Conservation (phyloP, 2,888 invertebrate genomes). For the Cosmia pyralina region DNA sequence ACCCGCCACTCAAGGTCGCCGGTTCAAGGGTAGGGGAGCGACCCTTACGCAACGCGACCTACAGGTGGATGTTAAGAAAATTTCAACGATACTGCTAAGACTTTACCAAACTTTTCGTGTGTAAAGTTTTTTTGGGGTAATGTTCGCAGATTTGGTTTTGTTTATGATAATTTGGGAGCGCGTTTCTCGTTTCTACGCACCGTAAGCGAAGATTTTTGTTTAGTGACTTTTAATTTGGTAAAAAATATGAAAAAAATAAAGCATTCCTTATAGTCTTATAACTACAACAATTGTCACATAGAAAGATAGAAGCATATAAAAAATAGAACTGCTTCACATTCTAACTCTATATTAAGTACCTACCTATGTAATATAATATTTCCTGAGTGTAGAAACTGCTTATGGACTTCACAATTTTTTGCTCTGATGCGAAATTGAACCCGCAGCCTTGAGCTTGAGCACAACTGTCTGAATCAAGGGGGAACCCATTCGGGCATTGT, state of each 20-base stretch:
- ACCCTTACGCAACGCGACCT: conserved; percentile 72
- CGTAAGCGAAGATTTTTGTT: neutral
- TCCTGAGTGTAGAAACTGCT: conserved; percentile 17
- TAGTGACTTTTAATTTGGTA: neutral
- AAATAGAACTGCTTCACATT: neutral
- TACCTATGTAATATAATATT: conserved; percentile 22
- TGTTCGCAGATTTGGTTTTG: conserved; percentile 1
- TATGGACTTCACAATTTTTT: conserved; percentile 8
- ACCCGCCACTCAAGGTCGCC: conserved; percentile 77
- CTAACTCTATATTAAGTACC: neutral
- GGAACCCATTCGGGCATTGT: conserved; percentile 4
- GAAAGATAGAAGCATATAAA: neutral
- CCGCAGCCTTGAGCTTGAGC: conserved; percentile 8
- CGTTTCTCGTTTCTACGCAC: neutral
- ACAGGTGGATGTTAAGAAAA: conserved; percentile 73
- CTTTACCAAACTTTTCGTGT: conserved; percentile 28
- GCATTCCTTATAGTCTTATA: neutral
- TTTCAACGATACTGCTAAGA: conserved; percentile 47
- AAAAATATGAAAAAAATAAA: neutral
- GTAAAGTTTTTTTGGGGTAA: conserved; percentile 22
- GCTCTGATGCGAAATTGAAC: neutral
- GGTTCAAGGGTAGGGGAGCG: conserved; percentile 80
- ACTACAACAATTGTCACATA: too few relatives aligned
- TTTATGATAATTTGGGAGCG: conserved; percentile 5
- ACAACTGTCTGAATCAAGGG: neutral